phyloP scores from a whole-genome alignment of 2,797 vertebrate species.

The Antennarius maculatus region DNA sequence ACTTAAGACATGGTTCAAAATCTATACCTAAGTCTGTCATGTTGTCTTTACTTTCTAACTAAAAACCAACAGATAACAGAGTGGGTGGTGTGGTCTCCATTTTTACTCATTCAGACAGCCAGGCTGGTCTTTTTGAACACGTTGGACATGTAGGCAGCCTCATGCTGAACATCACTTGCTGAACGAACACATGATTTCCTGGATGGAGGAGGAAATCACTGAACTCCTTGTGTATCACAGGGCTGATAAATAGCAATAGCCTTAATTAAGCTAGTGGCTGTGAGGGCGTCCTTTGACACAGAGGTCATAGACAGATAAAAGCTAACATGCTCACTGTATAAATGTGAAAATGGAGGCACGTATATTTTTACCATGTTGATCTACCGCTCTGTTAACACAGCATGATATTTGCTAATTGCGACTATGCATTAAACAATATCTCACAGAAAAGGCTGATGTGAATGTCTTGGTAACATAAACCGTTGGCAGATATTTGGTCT shows the following conservation, averaged over 20 bases:
- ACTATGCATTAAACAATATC: too few species aligned
- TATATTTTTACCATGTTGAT: not conserved
- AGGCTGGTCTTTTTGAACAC: slow-evolving; percentile 23
- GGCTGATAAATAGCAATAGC: not conserved
- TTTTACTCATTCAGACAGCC: slow-evolving; percentile 48
- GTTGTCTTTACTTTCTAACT: slow-evolving; percentile 15
- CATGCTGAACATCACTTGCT: slow-evolving; percentile 1
- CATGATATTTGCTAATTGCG: not conserved
- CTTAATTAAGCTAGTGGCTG: not conserved
- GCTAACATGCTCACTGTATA: not conserved
- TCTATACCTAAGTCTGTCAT: not conserved
- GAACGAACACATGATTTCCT: not conserved
- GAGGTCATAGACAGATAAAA: not conserved
- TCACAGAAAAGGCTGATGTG: too few species aligned
- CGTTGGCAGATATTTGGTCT: too few species aligned
- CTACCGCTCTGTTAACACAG: not conserved
- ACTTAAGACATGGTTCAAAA: not conserved
- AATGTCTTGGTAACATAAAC: too few species aligned
- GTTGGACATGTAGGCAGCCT: slow-evolving; percentile 36
- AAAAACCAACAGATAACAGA: slow-evolving; percentile 21
- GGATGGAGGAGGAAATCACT: not conserved
- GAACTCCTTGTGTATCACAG: not conserved
- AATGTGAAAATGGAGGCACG: not conserved
- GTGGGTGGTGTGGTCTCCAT: slow-evolving; percentile 43
- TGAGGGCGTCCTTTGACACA: not conserved